Evolutionary conservation across 2,797 vertebrate species (phyloP).

Genomic region (Crocidura indochinensis): DNA sequence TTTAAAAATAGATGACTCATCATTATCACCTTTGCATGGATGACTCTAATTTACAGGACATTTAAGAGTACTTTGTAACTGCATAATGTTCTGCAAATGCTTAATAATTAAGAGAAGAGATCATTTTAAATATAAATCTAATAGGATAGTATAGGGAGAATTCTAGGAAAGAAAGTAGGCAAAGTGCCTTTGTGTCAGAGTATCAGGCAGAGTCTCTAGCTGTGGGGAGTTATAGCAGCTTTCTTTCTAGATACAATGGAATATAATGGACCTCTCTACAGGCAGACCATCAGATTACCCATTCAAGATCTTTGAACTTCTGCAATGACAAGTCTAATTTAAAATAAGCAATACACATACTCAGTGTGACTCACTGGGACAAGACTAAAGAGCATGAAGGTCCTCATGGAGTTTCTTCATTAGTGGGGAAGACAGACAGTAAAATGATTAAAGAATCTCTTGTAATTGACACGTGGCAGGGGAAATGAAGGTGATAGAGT

Average conservation of each 20-base stretch:
- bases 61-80: slow-evolving; percentile 38
- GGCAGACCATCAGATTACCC: not conserved
- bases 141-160: not conserved
- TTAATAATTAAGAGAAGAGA: slow-evolving; percentile 47
- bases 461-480: not conserved
- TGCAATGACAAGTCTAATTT: not conserved
- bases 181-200: not conserved
- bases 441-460: not conserved
- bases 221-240: not conserved
- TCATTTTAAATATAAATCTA: slow-evolving; percentile 62
- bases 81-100: not conserved
- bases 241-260: not conserved
- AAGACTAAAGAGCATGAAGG: not conserved
- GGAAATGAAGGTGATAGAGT: too few species aligned
- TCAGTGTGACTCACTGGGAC: not conserved
- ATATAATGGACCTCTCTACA: not conserved
- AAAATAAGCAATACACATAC: not conserved
- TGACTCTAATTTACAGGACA: slow-evolving; percentile 48
- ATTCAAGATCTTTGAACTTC: not conserved
- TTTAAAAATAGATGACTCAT: not conserved
- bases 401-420: not conserved
- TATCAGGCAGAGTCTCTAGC: not conserved
- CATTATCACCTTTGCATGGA: not conserved
- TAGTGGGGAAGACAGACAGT: not conserved
- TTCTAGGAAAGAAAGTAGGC: slow-evolving; percentile 47